Base-by-base conservation (phyloP, 2,888 invertebrate species). In the Orthosia gracilis region DNA sequence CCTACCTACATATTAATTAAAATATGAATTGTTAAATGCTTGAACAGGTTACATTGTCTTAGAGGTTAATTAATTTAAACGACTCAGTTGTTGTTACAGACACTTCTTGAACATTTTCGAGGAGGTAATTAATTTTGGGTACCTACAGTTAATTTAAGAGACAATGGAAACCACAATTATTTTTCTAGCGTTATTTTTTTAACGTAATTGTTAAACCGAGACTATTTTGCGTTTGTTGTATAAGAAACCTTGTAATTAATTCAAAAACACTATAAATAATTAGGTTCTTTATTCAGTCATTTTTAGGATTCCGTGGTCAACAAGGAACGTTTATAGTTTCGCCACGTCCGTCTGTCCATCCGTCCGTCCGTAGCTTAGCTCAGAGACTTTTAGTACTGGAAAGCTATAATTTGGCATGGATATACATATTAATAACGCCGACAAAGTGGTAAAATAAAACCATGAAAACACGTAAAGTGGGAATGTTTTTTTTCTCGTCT, bases 11-110 rank as follows among this genome's bases (percentile, higher is more conserved):
- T 52, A 68, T 78, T 78, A 84, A 84, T 84, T 78, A 76, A 66
- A 80, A 40, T 63, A 58, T 75, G 58, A 63, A 81, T 81, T 70
- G 52, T 70, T 67, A 78, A 78, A 75, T 47, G 62, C 15, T 69
- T 47, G 31, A 69, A 73, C 21, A 18, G 40, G 45, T 49, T 72
- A 69, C 69, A 59, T 69, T 69, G 55, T 75, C 31, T 73, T 58
- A 58, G 45, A 65, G 71, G 58, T 78, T 73, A 71, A 80, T 80
- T 78, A 79, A 79, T 69, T 69, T 73, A n/a, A 52, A 73, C 40
- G 23, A 45, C 15, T 54, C 50, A 55, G 21, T 40, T 69, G 55
- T 68, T 68, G 62, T 47, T 15, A 58, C 13, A 49, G n/a, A 58
- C 49, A 54, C 18, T 52, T 62, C 40, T 77, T 65, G 52, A 82